phyloP scores from a whole-genome alignment of 2,113 vertebrate genomes.

The Pterocles orientalis region DNA sequence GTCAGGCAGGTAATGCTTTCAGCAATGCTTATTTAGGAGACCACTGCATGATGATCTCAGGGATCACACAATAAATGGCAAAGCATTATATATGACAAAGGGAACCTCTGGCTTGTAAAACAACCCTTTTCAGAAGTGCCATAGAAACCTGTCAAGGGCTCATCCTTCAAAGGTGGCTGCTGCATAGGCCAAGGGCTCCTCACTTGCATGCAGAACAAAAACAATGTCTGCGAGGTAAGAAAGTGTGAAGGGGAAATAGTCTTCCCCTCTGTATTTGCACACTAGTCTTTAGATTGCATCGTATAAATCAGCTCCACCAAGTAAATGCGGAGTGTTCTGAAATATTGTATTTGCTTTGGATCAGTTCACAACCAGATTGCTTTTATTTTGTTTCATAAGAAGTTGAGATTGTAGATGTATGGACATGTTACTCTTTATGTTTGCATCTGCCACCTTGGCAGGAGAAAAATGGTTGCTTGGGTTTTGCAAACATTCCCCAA shows the following conservation, averaged over 20 bases:
- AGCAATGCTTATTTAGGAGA: not conserved
- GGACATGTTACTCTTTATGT: constrained; percentile 51
- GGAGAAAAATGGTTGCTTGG: constrained; percentile 44
- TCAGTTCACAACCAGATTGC: constrained; percentile 72
- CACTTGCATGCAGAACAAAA: not conserved
- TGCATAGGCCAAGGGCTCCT: not conserved
- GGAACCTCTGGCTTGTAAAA: not conserved
- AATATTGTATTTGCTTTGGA: constrained; percentile 67
- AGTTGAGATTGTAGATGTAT: constrained; percentile 58
- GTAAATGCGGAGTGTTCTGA: constrained; percentile 30
- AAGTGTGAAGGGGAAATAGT: constrained; percentile 25
- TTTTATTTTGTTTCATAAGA: constrained; percentile 66
- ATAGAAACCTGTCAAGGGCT: not conserved
- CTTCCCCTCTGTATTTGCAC: constrained; percentile 10
- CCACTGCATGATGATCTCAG: accelerated
- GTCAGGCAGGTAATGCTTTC: not conserved
- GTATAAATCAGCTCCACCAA: constrained; percentile 45
- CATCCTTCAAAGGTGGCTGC: not conserved
- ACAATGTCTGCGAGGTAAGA: not conserved
- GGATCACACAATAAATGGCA: not conserved
- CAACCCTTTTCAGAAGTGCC: not conserved
- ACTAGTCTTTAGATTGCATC: constrained; percentile 4
- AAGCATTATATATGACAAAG: accelerated
- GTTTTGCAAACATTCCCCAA: constrained; percentile 36
- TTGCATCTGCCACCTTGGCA: constrained; percentile 58